Evolutionary conservation across 2,797 vertebrate species (phyloP), one percentile per base, ranked within the genome.

Genomic region (Micromesistius poutassou): DNA sequence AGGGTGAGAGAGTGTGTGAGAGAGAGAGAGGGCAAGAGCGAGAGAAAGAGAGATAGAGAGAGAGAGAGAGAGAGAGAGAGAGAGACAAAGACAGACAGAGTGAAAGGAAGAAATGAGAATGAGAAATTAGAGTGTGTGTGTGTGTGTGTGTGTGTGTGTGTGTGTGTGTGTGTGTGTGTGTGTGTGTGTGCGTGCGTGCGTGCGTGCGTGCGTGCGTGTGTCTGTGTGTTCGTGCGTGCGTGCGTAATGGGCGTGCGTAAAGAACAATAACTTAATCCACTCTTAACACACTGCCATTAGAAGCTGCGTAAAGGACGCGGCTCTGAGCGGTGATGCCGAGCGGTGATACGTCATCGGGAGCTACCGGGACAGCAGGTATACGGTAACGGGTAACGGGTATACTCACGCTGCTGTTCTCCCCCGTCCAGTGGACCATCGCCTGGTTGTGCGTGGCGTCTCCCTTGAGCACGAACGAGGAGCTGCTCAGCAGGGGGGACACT

Each of bases 341-440:
- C n/a, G 42, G 42, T 13, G 42, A 46, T 46, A 46, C 42, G 42
- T 13, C 42, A 46, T 68, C 62, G 36, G 7, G 36, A 8, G 36
- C 36, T 38, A 38, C 36, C 36, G 36, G 7, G 36, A 38, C 36
- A 38, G 36, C 36, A 38, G 36, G 36, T 38, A 68, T 22, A 68
- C 2, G 62, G 25, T n/a, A 25, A 3, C 83, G 76, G 85, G 86
- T 82, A 76, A 50, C 76, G 40, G 42, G 70, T 91, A 98, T 91
- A 98, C 97, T 99, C 87, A 98, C 97, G 90, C 97, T 98, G 96
- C 97, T 98, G 94, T 98, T 98, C 90, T 98, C 96, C 74, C 97
- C 97, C n/a, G 97, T 98, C 97, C 97, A 99, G 94, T 98, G 97
- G 89, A 99, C 97, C 96, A 99, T 98, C 89, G 97, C 97, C 94